Evolutionary conservation across 2,797 vertebrate genomes (phyloP).

Genomic region (Sandelia bainsii): DNA sequence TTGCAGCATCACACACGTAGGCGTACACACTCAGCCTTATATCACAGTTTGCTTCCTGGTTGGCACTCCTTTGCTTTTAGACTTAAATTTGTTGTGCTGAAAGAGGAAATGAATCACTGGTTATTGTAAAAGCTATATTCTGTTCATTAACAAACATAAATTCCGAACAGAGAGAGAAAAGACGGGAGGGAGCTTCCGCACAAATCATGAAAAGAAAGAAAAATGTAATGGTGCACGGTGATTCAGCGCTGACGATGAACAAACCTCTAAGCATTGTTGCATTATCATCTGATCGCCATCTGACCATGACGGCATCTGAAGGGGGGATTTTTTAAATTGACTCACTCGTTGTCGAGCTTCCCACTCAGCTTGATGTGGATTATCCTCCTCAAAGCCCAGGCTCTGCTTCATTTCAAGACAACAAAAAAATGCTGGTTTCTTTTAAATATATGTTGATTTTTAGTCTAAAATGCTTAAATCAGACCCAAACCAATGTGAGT

Average conservation of each 20-base stretch:
- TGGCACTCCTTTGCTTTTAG: neutral
- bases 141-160: neutral
- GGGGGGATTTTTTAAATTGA: neutral
- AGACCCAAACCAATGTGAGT: neutral
- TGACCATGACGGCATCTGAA: neutral
- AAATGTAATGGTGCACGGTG: neutral
- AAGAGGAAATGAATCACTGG: neutral
- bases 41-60: neutral
- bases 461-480: constrained; percentile 14
- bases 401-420: constrained; percentile 1
- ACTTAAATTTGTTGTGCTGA: neutral
- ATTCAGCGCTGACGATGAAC: neutral
- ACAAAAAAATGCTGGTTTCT: constrained; percentile 6
- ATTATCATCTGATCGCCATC: constrained; percentile 7
- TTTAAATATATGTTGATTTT: constrained; percentile 28
- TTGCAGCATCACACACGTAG: constrained; percentile 9
- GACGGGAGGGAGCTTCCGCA: constrained; percentile 6
- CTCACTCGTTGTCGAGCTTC: constrained; percentile 17
- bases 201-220: neutral
- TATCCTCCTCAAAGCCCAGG: constrained; percentile 22
- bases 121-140: no score
- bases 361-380: constrained; percentile 23
- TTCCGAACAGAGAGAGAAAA: neutral
- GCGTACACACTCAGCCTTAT: neutral
- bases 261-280: neutral